A percentile compares a stretch with the other conserved stretches of the same genome.
These are phyloP conservation scores for Rhipidura dahli DNA, from an alignment of 2,113 vertebrate genomes.

Conservation along the genomic window DNA sequence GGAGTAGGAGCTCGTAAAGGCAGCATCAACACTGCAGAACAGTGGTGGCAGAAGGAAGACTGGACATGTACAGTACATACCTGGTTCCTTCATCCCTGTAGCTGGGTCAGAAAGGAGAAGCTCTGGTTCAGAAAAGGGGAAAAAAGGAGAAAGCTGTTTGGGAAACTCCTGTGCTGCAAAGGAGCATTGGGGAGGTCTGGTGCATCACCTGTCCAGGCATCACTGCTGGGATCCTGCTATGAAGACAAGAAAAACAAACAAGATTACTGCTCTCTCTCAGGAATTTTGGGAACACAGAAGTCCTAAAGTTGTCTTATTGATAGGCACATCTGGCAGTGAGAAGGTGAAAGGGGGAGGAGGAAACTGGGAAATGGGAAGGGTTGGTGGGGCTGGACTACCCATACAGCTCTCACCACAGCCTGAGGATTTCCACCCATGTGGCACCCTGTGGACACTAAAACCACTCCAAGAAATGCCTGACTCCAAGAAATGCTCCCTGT, in stretches of 20 bases:
- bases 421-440: background rate
- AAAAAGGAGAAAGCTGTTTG: background rate
- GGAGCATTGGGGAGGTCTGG: background rate
- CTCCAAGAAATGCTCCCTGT: background rate
- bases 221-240: background rate
- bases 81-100: background rate
- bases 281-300: background rate
- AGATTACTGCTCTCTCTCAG: background rate
- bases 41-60: background rate
- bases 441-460: background rate
- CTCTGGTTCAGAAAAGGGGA: background rate
- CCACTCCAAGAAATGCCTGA: background rate
- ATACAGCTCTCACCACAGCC: accelerated
- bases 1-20: background rate
- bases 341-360: background rate
- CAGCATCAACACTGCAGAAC: background rate
- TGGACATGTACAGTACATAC: background rate
- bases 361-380: background rate
- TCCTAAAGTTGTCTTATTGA: background rate
- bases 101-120: background rate
- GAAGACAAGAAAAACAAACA: background rate
- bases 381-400: background rate
- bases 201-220: background rate
- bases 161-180: background rate
- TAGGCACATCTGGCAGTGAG: background rate